Evolutionary conservation across 1,140 invertebrate species (phyloP), one percentile per base, ranked within the genome.

Genomic region (Drosophila insularis): DNA sequence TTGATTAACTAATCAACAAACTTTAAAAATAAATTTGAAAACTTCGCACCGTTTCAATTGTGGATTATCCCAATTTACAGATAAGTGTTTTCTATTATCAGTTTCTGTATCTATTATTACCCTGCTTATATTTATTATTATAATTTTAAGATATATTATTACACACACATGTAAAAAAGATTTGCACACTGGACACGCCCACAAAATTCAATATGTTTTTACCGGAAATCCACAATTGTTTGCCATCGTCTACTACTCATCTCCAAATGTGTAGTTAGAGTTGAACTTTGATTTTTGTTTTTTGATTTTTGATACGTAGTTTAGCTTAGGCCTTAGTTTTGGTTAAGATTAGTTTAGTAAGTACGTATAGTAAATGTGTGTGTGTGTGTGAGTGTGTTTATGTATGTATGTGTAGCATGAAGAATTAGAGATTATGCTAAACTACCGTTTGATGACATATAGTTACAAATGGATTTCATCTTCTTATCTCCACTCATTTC

Each of bases 401-500:
- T 46, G 14, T 14, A 32, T 56, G 23, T 11, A n/a, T 5, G 27
- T 31, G 54, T 31, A n/a, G 54, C n/a, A 32, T 32, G 23, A 32
- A 58, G 55, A 19, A 35, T 17, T 14, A 31, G 32, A 35, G 32
- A 35, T 55, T 71, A 58, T 65, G 27, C 32, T 70, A 53, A 50
- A 50, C 43, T 50, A 50, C 7, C 53, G 40, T 63, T 54, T n/a
- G 66, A 78, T 81, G 82, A 68, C 71, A 63, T 85, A 84, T 85
- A 84, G 81, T 78, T 84, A 85, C 81, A 84, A 77, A 74, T 80
- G 79, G 43, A 50, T 50, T 43, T 21, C 3, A 10, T 31, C 23
- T n/a, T 5, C 4, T 27, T 8, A 37, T 37, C 10, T 43, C 6
- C 62, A 40, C 1, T 21, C 21, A 19, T 61, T 23, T 19, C 31